Percentiles rank a stretch among this genome's conserved stretches.
phyloP scores from a whole-genome alignment of 2,113 vertebrate species.

The Brachypteracias leptosomus region DNA sequence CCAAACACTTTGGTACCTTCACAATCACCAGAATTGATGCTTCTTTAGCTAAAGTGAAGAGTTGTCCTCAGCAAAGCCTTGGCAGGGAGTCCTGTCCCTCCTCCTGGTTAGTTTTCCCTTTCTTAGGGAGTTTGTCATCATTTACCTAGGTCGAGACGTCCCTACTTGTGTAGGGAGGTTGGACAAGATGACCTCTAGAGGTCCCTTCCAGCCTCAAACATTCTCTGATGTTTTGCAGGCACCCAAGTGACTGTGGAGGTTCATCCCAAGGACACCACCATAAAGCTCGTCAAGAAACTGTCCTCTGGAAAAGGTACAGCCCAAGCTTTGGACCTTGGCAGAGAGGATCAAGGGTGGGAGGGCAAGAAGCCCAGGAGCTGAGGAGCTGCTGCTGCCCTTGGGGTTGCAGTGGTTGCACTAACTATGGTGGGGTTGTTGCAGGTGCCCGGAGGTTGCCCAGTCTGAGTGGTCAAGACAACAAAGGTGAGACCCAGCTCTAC shows the following conservation, averaged over 20 bases:
- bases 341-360: background rate
- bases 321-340: too few species aligned
- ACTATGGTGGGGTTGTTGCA: background rate
- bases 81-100: background rate
- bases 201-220: too few species aligned
- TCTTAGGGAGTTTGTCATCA: background rate
- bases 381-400: too few species aligned
- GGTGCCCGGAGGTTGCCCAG: background rate
- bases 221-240: slow-evolving; percentile 67
- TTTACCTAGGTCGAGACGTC: too few species aligned
- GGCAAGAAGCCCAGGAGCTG: rapidly evolving
- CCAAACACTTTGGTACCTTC: background rate
- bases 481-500: slow-evolving; percentile 17
- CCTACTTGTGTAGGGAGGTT: too few species aligned
- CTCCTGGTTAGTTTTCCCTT: background rate
- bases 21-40: background rate
- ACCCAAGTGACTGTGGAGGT: slow-evolving; percentile 76
- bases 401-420: background rate
- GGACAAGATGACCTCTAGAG: too few species aligned
- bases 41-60: background rate
- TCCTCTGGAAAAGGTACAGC: slow-evolving; percentile 73
- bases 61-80: background rate
- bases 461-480: slow-evolving; percentile 6
- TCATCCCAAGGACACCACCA: slow-evolving; percentile 59
- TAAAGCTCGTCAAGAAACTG: slow-evolving; percentile 71